Evolutionary conservation across 2,113 vertebrate genomes (phyloP), one percentile per base, ranked within the genome.

Genomic region (Notarius lentiginosus): DNA sequence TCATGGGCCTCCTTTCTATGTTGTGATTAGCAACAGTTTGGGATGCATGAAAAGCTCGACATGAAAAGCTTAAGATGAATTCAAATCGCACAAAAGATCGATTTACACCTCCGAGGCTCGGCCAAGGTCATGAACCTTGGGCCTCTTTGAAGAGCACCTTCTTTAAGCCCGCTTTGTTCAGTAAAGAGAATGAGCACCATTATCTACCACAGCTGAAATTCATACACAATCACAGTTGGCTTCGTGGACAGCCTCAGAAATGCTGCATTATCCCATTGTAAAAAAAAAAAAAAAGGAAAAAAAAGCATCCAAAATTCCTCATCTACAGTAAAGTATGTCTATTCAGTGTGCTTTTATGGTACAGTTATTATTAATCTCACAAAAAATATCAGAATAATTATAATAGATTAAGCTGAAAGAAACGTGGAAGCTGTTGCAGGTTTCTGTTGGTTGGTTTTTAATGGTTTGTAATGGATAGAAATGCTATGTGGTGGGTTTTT

Each of bases 11-110:
- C 27, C 60, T 82, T 51, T 9, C 41, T 51, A 72, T 47, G 83
- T 87, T 91, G 84, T 94, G 87, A 93, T 93, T 81, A 91, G 79
- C 81, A 82, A 89, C 79, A 86, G 27, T 86, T 85, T 87, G 77
- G 70, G 87, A 88, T 86, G 82, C 88, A 81, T 81, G 79, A 81
- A 81, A 81, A 81, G 79, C 87, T 68, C 53, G 82, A 90, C 86
- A 91, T 93, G 90, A 93, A 92, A 94, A 92, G 92, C 92, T 88
- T 90, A 87, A 89, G 91, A 63, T 90, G 91, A 92, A 90, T 79
- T 90, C 90, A 84, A 77, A 90, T 14, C 20, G 80, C 81, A 90
- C 87, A 90, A 92, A 68, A 81, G 86, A 90, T 89, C 87, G 88
- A 91, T 91, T 90, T 91, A 91, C 87, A 91, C 91, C 89, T 91